Conservation (phyloP, 1,140 invertebrate species). For the Drosophila sp. region DNA sequence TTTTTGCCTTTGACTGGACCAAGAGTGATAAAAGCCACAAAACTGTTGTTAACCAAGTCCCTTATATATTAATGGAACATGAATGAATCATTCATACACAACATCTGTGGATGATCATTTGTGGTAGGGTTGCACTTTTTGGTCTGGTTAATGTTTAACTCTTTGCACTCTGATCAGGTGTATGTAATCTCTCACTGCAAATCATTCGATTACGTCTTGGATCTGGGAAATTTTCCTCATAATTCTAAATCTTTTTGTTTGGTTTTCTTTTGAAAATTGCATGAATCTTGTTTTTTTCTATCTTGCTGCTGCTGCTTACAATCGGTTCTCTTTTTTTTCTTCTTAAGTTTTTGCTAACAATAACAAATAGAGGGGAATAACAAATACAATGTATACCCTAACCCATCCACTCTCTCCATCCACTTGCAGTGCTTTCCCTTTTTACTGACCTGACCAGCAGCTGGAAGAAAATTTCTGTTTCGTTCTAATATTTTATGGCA, state of each 20-base stretch:
- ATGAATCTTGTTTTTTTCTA: conserved; percentile 38
- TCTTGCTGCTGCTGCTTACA: conserved; percentile 1
- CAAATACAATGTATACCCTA: conserved; percentile 16
- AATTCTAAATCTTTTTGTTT: conserved; percentile 61
- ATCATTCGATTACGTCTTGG: conserved; percentile 58
- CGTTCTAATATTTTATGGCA: conserved; percentile 70
- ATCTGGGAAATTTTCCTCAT: conserved; percentile 64
- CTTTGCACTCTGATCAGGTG: conserved; percentile 51
- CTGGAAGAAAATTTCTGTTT: conserved; percentile 33
- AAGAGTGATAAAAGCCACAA: background rate
- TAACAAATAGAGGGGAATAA: conserved; percentile 61
- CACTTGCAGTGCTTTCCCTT: conserved; percentile 26
- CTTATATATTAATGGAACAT: background rate
- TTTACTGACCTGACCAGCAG: conserved; percentile 34
- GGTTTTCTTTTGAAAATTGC: conserved; percentile 72
- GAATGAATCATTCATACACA: conserved; percentile 7
- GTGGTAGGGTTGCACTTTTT: background rate
- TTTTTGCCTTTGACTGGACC: background rate
- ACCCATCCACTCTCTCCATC: conserved; percentile 19
- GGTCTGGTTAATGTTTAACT: conserved; percentile 61
- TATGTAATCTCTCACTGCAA: conserved; percentile 70
- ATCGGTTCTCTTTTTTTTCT: background rate
- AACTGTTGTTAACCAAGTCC: background rate
- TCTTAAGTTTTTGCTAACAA: conserved; percentile 59
- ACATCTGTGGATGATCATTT: conserved; percentile 4